phyloP scores from a whole-genome alignment of 2,888 invertebrate genomes.

The Apocheima hispidaria region DNA sequence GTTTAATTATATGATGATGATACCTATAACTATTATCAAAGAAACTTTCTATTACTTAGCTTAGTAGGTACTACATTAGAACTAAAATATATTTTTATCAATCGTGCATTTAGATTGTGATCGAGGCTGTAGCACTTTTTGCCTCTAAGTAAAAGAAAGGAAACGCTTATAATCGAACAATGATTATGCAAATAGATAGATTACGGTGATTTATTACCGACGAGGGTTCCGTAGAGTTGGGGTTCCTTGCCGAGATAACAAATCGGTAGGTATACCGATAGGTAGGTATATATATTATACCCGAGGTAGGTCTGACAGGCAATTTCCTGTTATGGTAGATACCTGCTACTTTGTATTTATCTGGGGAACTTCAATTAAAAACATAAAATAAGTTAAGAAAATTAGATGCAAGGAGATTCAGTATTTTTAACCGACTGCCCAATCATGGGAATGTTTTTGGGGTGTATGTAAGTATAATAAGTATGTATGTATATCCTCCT shows the following conservation, averaged over 20 bases:
- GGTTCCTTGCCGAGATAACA: slow-evolving; percentile 24
- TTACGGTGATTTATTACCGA: slow-evolving; percentile 40
- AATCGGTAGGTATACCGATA: slow-evolving; percentile 12
- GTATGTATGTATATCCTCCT: no score
- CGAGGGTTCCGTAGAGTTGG: slow-evolving; percentile 25
- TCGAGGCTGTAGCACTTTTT: neutral
- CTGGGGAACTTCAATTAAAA: slow-evolving; percentile 2
- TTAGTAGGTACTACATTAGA: no score
- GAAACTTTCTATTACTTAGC: no score
- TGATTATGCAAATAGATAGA: slow-evolving; percentile 41
- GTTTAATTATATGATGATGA: no score
- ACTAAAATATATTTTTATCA: no score
- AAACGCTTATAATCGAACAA: slow-evolving; percentile 25
- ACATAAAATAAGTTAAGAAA: neutral
- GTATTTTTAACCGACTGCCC: no score
- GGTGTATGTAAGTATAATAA: no score
- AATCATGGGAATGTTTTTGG: no score
- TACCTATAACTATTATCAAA: no score
- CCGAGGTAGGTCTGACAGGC: slow-evolving; percentile 25
- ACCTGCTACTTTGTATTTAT: slow-evolving; percentile 6
- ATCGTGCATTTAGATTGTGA: no score
- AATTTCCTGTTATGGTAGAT: slow-evolving; percentile 24
- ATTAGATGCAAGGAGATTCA: neutral
- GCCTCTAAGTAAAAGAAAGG: slow-evolving; percentile 15
- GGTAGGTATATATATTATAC: no score